Conservation (phyloP, 2,888 invertebrate genomes). For the Silvanus unidentatus region DNA sequence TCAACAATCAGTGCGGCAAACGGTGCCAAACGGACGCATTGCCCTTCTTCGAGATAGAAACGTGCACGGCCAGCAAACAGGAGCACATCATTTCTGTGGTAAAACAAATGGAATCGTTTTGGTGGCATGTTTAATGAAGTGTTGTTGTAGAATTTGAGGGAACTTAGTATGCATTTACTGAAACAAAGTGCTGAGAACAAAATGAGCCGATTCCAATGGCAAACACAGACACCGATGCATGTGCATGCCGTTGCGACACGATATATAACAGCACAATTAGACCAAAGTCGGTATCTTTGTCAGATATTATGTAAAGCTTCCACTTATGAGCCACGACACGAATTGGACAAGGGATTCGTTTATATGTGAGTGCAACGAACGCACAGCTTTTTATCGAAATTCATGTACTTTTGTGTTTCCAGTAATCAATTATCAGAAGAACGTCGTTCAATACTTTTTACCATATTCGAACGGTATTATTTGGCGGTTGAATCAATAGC, state of each 20-base stretch:
- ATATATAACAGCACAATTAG: conserved; percentile 75
- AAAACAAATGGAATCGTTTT: conserved; percentile 17
- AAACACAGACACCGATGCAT: conserved; percentile 58
- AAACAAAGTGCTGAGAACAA: conserved; percentile 55
- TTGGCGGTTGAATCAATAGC: conserved; percentile 73
- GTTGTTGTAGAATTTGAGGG: conserved; percentile 65
- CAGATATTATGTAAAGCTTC: conserved; percentile 67
- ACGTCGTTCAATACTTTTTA: conserved; percentile 67
- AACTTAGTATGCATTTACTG: conserved; percentile 75
- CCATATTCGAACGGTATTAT: conserved; percentile 74
- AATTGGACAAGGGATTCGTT: conserved; percentile 70
- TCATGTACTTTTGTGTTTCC: conserved; percentile 28
- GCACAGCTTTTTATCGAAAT: no score
- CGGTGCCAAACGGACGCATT: conserved; percentile 53
- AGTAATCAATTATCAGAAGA: conserved; percentile 70
- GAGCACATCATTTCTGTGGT: conserved; percentile 84
- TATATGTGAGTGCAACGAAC: conserved; percentile 71
- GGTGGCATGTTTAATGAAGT: conserved; percentile 4
- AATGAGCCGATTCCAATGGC: conserved; percentile 46
- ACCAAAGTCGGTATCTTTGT: conserved; percentile 71
- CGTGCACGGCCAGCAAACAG: conserved; percentile 81
- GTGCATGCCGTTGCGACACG: conserved; percentile 78
- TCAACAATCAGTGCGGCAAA: conserved; percentile 46
- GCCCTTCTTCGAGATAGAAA: conserved; percentile 77
- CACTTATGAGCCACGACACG: conserved; percentile 60